Percentiles rank a stretch among this genome's conserved stretches.
Conservation (phyloP, 2,888 invertebrate genomes). For the Caradrina clavipalpis region DNA sequence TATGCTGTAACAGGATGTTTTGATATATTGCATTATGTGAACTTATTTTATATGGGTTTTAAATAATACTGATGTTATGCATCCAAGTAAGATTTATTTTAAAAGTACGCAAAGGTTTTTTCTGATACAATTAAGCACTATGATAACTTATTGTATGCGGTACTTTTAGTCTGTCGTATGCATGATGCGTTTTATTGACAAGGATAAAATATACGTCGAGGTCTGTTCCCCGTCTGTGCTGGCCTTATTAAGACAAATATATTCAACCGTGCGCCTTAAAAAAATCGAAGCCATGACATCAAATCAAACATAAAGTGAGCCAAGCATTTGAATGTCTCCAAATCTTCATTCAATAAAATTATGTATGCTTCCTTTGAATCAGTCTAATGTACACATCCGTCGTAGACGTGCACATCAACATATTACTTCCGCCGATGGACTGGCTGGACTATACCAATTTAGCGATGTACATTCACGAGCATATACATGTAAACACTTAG, state of each 20-base stretch:
- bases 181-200: not conserved
- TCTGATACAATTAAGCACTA: too few species aligned
- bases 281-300: not conserved
- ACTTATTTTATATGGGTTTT: not conserved
- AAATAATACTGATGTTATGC: not conserved
- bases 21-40: not conserved
- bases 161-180: not conserved
- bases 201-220: not conserved
- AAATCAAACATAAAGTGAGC: slow-evolving; percentile 13
- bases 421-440: slow-evolving; percentile 54
- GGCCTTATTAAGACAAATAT: not conserved
- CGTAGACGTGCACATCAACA: slow-evolving; percentile 38
- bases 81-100: not conserved
- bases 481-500: too few species aligned
- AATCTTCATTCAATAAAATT: slow-evolving; percentile 58
- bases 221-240: not conserved
- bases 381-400: slow-evolving; percentile 54
- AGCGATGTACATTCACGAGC: too few species aligned
- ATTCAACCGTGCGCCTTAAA: not conserved
- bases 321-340: slow-evolving; percentile 23
- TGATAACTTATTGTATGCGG: not conserved
- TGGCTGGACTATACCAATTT: slow-evolving; percentile 55
- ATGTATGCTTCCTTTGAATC: slow-evolving; percentile 54
- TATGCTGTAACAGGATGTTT: slow-evolving; percentile 43
- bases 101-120: not conserved